Conservation (phyloP, 2,113 vertebrate genomes). For the Malurus elegans region DNA sequence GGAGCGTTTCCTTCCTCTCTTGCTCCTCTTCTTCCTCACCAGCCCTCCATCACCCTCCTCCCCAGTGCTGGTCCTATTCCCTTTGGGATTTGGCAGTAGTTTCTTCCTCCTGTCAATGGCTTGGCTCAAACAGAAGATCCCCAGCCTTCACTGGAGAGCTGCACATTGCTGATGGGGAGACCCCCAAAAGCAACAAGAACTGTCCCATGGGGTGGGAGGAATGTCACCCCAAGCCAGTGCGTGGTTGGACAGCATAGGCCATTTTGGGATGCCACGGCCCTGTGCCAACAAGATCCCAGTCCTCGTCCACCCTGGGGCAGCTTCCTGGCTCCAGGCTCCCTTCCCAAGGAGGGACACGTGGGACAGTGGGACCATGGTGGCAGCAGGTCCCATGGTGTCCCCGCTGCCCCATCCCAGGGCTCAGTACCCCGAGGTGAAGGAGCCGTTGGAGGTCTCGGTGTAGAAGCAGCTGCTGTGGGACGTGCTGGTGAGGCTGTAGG, state of each 20-base stretch:
- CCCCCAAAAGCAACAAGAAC: not conserved
- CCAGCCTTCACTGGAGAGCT: not conserved
- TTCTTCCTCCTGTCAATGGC: constrained; percentile 2
- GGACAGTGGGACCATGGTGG: not conserved
- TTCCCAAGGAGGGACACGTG: not conserved
- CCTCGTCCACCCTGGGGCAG: not conserved
- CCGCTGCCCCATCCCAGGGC: fast-evolving
- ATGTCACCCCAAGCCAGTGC: not conserved
- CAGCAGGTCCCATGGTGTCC: not conserved
- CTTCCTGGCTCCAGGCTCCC: not conserved
- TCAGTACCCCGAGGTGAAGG: constrained; percentile 74
- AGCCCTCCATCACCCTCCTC: not conserved
- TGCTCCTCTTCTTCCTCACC: not conserved
- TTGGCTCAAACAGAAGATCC: not conserved
- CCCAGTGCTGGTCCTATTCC: not conserved
- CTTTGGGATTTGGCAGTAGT: constrained; percentile 24
- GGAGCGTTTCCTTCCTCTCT: not conserved
- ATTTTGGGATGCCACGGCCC: fast-evolving
- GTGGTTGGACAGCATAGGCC: not conserved
- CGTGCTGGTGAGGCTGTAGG: constrained; percentile 86
- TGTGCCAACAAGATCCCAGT: not conserved
- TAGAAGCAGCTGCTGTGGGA: constrained; percentile 71
- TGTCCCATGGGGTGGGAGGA: not conserved
- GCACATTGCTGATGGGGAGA: not conserved
- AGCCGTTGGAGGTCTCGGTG: constrained; percentile 65